Base-by-base conservation (phyloP, 2,888 invertebrate genomes). In the Coenonympha glycerion region DNA sequence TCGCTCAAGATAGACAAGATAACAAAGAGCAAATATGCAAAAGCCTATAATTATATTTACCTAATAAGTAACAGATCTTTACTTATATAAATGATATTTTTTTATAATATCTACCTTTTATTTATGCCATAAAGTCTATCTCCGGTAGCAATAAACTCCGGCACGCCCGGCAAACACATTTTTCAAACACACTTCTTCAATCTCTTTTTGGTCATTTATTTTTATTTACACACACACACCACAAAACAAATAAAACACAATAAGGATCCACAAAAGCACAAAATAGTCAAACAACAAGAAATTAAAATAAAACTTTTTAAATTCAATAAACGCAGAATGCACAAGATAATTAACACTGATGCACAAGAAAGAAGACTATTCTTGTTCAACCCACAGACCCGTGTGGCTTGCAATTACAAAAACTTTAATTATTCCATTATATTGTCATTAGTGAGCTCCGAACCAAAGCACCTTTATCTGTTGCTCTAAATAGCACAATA, bases 391-490 rank as follows among this genome's bases (percentile, higher is more conserved):
- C 55, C 61, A 65, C 63, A 40, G 42, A 66, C 62, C 63, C 57
- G 52, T 73, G 57, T 76, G 75, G 55, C 54, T 66, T 52, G 56
- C 53, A 64, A 73, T 71, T 68, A 71, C 57, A 60, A 64, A 65
- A 68, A 60, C 52, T 64, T 65, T 67, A 24, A 22, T 39, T 39
- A 73, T 63, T 61, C 70, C 69, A 83, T 84, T 82, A 79, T 79
- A 78, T 74, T 71, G 62, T 76, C 78, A 76, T 85, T 84, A 85
- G n/a, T n/a, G n/a, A n/a, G 60, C 56, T 44, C 53, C 55, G 50
- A 56, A 46, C 57, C 45, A 57, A 55, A 59, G 58, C 60, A 49
- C 60, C 66, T 66, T 76, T 76, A 77, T 76, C 76, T 57, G 48
- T 60, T 70, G 80, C 62, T 76, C 79, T 50, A 76, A 79, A 81